A percentile compares a stretch with the other conserved stretches of the same genome.
Evolutionary conservation across 2,797 vertebrate species (phyloP).

Genomic region (Cryptoblepharus egeriae): DNA sequence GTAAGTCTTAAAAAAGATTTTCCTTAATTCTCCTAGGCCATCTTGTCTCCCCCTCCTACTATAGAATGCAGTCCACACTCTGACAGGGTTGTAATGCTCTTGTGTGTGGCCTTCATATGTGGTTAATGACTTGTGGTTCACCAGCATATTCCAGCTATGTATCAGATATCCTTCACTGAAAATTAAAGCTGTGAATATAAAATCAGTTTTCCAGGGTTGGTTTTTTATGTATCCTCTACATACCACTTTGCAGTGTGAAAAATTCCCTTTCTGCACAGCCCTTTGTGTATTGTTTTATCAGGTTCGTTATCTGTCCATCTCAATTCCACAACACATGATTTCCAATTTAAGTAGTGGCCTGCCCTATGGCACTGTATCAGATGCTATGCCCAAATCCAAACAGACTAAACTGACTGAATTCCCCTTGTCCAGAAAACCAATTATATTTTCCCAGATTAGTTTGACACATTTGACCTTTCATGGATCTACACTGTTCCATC

Average conservation of each 20-base stretch:
- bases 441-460: conserved; percentile 24
- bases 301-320: conserved; percentile 14
- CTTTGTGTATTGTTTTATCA: conserved; percentile 12
- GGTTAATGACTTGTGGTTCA: neutral
- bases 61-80: neutral
- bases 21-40: too few relatives aligned
- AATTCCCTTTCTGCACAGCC: neutral
- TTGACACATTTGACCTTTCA: conserved; percentile 13
- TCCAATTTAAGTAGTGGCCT: conserved; percentile 17
- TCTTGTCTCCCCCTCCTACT: too few relatives aligned
- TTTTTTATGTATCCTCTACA: neutral
- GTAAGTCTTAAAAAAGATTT: too few relatives aligned
- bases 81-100: too few relatives aligned
- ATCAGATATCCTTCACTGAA: neutral
- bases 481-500: neutral
- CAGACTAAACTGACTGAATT: conserved; percentile 23
- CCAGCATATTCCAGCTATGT: neutral
- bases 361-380: conserved; percentile 7
- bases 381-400: conserved; percentile 7
- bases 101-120: neutral
- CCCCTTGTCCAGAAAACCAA: conserved; percentile 31
- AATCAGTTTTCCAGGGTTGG: neutral
- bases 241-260: neutral
- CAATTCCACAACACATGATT: neutral
- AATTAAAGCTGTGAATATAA: neutral